Base-by-base conservation (phyloP, 2,113 vertebrate species). In the Emydura subglobosa region DNA sequence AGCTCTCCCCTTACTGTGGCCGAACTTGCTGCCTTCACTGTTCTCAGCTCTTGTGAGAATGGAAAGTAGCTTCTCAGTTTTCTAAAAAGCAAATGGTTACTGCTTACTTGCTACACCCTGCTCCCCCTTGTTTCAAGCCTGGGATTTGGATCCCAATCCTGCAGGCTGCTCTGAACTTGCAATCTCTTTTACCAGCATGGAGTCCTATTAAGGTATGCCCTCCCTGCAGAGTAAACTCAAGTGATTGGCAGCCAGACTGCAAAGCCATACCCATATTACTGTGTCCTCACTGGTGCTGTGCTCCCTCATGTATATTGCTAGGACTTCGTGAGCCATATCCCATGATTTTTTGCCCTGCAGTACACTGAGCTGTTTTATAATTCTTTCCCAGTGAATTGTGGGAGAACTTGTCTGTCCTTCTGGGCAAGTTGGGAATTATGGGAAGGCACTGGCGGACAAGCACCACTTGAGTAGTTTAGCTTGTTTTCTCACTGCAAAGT, bases 161-260 rank as follows among this genome's bases (percentile, higher is more conserved):
- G 31, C 65, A 79, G 76, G 8, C 12, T 79, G 22, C 47, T 90
- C 49, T 79, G 84, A 53, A 89, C 42, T 2, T 44, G 51, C 51
- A 88, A 24, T 12, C 88, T 49, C 82, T 92, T 72, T 88, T 11
- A 7, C 51, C 54, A 79, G 34, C 7, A 22, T 76, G 10, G 29
- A 92, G 4, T 72, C 42, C 22, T 72, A 72, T 29, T 6, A 59
- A 78, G 19, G 68, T 76, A 51, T 4, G 50, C 5, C 7, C n/a
- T 16, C 0, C 1, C 3, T 72, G 82, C 53, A 72, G 1, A 5
- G n/a, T 2, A 2, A 65, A 44, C 68, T 79, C 8, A 24, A 29
- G 59, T 85, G 61, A 86, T 7, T 24, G 34, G 54, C 49, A 47
- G 50, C 34, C 21, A 4, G 6, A 7, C 34, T 44, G 25, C n/a